Evolutionary conservation across 2,797 vertebrate species (phyloP), one percentile per base, ranked within the genome.

Genomic region (Pangasius larnaudii): DNA sequence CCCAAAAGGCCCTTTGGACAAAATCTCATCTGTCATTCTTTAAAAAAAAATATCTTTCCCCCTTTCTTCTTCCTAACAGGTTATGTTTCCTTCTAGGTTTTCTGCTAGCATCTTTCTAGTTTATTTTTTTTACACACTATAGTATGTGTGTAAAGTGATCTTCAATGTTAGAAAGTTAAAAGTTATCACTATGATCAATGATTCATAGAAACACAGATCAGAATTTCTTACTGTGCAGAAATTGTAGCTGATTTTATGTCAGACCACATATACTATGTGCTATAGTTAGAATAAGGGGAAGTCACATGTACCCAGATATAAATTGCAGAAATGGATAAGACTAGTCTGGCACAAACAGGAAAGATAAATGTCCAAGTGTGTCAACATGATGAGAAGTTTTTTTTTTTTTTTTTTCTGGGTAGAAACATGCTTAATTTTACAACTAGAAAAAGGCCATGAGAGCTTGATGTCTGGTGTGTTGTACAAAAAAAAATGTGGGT

Each of bases 281-380:
- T 81, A 67, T 84, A 49, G 30, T 86, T 71, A 14, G 83, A 58
- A 83, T 83, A 69, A 84, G 77, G 39, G 91, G 89, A 91, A 90
- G 80, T 87, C 51, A 88, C 42, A 79, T 53, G 85, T 72, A 81
- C 69, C 85, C 90, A 82, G 51, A 59, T 75, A 61, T 18, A 78
- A 83, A 24, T 86, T 89, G 88, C n/a, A 22, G 33, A 61, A 85
- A 77, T n/a, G 33, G 85, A 90, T 88, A 87, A 84, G 33, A 86
- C 30, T 56, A 83, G 77, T 65, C 65, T 80, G 49, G 69, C 5
- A 82, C 56, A 81, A 24, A 84, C 85, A 69, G 85, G 39, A 86
- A 89, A 46, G 67, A 86, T 86, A 58, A 80, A 72, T 1, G 16
- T 59, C 13, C 14, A 39, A 79, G 13, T 72, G 75, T 65, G 16